phyloP scores from a whole-genome alignment of 2,888 invertebrate species.

The Hedya salicella region DNA sequence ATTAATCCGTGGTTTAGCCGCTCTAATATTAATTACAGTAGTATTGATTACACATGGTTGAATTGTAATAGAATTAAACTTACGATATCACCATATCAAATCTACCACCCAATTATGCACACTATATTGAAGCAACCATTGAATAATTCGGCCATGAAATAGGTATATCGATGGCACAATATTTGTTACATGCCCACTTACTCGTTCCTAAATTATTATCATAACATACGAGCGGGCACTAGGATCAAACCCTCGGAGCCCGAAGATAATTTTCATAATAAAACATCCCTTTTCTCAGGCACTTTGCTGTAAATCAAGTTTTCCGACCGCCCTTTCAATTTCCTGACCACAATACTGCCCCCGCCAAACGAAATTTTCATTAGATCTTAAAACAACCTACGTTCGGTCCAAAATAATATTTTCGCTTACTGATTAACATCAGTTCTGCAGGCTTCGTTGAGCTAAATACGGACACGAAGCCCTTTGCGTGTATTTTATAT shows the following conservation, averaged over 20 bases:
- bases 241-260: conserved; percentile 56
- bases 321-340: conserved; percentile 77
- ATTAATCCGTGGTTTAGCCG: conserved; percentile 7
- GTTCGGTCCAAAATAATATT: conserved; percentile 58
- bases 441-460: conserved; percentile 31
- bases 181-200: conserved; percentile 37
- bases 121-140: conserved; percentile 1
- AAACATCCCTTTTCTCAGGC: conserved; percentile 77
- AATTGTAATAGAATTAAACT: not conserved
- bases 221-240: conserved; percentile 56
- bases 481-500: not conserved
- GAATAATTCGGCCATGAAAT: conserved; percentile 4
- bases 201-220: conserved; percentile 47
- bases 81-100: not conserved
- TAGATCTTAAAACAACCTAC: conserved; percentile 64
- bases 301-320: conserved; percentile 79
- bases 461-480: conserved; percentile 13
- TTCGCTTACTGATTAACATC: conserved; percentile 58
- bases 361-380: conserved; percentile 72
- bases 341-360: conserved; percentile 77
- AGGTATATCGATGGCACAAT: conserved; percentile 31
- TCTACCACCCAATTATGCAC: not conserved
- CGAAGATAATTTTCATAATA: conserved; percentile 78
- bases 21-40: not conserved
- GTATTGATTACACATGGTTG: not conserved